These are phyloP conservation scores for Campodea augens DNA, from an alignment of 1,140 invertebrate genomes.

Conservation along the genomic window DNA sequence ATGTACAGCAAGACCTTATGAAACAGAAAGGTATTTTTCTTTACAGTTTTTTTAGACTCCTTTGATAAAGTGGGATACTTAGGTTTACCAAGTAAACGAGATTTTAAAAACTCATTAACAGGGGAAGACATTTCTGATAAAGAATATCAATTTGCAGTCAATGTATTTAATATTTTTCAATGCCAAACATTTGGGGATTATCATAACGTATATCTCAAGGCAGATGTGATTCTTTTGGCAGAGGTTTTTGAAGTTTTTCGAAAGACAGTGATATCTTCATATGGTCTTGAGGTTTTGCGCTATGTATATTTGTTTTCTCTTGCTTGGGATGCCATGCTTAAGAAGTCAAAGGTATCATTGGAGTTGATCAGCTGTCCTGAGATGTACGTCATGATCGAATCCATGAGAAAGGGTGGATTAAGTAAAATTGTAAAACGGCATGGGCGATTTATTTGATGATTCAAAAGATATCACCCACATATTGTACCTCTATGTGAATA, in stretches of 20 bases:
- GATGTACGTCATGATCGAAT: slow-evolving; percentile 19
- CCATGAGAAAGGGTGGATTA: slow-evolving; percentile 15
- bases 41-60: neutral
- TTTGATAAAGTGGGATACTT: neutral
- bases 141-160: neutral
- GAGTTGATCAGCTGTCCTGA: neutral
- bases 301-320: neutral
- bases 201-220: neutral
- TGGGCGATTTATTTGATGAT: slow-evolving; percentile 22
- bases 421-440: slow-evolving; percentile 21
- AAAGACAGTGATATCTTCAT: neutral
- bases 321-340: neutral
- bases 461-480: slow-evolving; percentile 20
- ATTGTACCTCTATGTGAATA: slow-evolving; percentile 30
- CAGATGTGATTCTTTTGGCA: neutral
- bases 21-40: neutral
- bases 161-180: neutral
- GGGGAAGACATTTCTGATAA: neutral
- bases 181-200: neutral
- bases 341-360: neutral
- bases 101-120: neutral
- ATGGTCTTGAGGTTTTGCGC: neutral
- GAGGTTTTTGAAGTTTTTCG: neutral
- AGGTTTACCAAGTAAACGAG: neutral
- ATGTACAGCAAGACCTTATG: neutral